A percentile compares a stretch with the other conserved stretches of the same genome.
Conservation (phyloP, 1,140 invertebrate species). For the Caenorhabditis briggsae region DNA sequence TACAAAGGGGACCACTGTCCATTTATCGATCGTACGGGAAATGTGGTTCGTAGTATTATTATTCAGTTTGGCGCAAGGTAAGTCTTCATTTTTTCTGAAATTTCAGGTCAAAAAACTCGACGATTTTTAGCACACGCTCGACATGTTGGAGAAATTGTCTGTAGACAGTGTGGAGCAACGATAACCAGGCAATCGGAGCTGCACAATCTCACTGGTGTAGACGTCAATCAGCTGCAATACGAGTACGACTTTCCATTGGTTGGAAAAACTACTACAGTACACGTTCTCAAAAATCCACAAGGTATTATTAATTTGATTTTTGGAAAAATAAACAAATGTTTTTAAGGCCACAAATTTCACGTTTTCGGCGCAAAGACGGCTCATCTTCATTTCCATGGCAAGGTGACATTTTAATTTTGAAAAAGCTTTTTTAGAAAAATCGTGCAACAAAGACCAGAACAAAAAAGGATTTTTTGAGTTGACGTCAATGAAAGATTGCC, state of each 20-base stretch:
- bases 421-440: too few species aligned
- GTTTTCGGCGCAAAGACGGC: conserved; percentile 47
- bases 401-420: background rate
- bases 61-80: background rate
- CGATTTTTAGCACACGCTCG: conserved; percentile 24
- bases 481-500: conserved; percentile 1
- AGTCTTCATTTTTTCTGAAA: background rate
- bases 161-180: conserved; percentile 57
- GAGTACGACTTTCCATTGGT: conserved; percentile 58
- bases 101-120: background rate
- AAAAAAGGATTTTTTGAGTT: background rate
- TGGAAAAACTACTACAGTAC: conserved; percentile 52
- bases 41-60: conserved; percentile 27
- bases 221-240: conserved; percentile 6
- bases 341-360: conserved; percentile 54
- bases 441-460: too few species aligned
- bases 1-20: background rate
- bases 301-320: background rate
- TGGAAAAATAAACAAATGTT: background rate
- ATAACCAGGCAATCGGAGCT: conserved; percentile 55
- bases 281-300: conserved; percentile 57
- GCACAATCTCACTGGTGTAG: conserved; percentile 37
- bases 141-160: conserved; percentile 59
- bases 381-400: conserved; percentile 56
- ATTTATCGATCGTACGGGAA: conserved; percentile 1